These are phyloP conservation scores for Labia minor DNA, from an alignment of 2,888 invertebrate genomes.

Conservation along the genomic window DNA sequence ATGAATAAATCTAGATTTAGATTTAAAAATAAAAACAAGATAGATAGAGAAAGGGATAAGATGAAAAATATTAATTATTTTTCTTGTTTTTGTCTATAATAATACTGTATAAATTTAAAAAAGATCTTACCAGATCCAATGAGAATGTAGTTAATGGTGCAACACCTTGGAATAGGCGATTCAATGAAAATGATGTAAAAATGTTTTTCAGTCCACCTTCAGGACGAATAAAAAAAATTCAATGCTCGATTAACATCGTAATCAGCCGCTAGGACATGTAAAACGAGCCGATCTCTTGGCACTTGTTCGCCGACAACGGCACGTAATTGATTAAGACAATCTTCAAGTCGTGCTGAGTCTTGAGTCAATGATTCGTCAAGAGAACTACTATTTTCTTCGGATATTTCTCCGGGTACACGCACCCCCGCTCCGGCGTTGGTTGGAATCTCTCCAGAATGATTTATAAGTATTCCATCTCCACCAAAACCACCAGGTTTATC, in stretches of 20 bases:
- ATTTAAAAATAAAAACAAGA: too few relatives aligned
- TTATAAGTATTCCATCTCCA: background rate
- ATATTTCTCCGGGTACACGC: constrained; percentile 22
- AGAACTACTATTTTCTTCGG: constrained; percentile 31
- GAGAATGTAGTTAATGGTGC: too few relatives aligned
- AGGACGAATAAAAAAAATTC: constrained; percentile 43
- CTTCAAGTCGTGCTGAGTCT: constrained; percentile 36
- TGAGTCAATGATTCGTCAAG: constrained; percentile 31
- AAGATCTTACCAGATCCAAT: too few relatives aligned
- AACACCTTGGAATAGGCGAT: too few relatives aligned
- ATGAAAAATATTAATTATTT: too few relatives aligned
- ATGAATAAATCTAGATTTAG: too few relatives aligned
- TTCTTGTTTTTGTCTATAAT: too few relatives aligned
- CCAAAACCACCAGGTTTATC: constrained; percentile 13
- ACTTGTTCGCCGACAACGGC: constrained; percentile 44
- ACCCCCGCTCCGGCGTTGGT: background rate
- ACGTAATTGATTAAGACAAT: constrained; percentile 40
- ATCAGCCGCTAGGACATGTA: constrained; percentile 43
- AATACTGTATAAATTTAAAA: too few relatives aligned
- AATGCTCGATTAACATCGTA: constrained; percentile 48
- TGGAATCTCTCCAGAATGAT: background rate
- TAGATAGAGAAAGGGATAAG: too few relatives aligned
- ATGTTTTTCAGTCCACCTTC: constrained; percentile 19
- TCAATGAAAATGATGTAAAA: too few relatives aligned
- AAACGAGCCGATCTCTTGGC: constrained; percentile 40